Evolutionary conservation across 2,797 vertebrate species (phyloP), one percentile per base, ranked within the genome.

Genomic region (Acomys russatus): DNA sequence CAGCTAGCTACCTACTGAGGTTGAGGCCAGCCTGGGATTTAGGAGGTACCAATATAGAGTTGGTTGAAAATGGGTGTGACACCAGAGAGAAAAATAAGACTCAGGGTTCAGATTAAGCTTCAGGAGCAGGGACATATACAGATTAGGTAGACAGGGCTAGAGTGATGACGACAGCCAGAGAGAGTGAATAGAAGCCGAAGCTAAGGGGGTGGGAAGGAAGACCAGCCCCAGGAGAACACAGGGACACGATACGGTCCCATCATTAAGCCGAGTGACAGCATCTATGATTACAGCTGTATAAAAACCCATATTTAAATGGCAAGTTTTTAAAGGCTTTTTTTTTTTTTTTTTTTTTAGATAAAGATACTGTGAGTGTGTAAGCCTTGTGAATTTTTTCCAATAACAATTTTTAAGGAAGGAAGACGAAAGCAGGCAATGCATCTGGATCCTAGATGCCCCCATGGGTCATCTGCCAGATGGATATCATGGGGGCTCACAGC

Each of bases 271-370:
- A 59, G 74, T 56, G 66, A 44, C 54, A 10, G 59, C 30, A 4
- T 15, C 76, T 68, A 0, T 54, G 56, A 33, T 89, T 44, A 51
- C 61, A 88, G 61, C 64, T 38, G 35, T 17, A 44, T 66, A 20
- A 76, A 90, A 86, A 82, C 63, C 56, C 30, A 59, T 88, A 54
- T 84, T 89, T 95, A 94, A 90, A 71, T 63, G 61, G 6, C 70
- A 64, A 64, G 90, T 35, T 64, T 89, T 76, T 68, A 70, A 84
- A 92, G 77, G 76, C 82, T 86, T 59, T 85, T 97, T 95, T 88
- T 77, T 77, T 94, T 71, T 77, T 86, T 59, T 85, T 97, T 94
- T 88, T 77, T 77, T 94, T 95, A 66, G 68, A 49, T 92, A 38
- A 89, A 68, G 70, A 70, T 71, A 49, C 54, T 70, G 6, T 88